Evolutionary conservation across 2,888 invertebrate genomes (phyloP).

Genomic region (Xylophagus ater): DNA sequence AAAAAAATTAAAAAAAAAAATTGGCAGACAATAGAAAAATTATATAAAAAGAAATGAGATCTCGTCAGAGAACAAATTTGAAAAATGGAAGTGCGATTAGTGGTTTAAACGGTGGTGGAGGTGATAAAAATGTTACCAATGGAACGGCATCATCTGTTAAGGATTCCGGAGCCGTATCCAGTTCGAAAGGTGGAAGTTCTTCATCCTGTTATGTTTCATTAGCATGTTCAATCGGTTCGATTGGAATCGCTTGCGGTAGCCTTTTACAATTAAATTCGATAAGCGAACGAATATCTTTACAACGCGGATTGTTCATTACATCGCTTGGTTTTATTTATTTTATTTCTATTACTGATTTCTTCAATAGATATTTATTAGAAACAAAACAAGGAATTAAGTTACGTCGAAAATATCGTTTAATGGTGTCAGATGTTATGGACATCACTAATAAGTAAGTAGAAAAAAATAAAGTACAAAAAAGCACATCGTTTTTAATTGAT

Average conservation of each 20-base stretch:
- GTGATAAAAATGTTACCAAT: background rate
- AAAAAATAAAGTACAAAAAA: too few relatives aligned
- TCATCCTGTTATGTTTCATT: constrained; percentile 35
- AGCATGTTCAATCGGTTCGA: constrained; percentile 38
- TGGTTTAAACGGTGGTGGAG: too few relatives aligned
- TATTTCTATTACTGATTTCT: constrained; percentile 52
- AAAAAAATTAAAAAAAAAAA: too few relatives aligned
- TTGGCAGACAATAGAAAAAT: too few relatives aligned
- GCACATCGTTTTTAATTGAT: too few relatives aligned
- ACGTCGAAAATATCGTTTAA: constrained; percentile 52
- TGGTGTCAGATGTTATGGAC: constrained; percentile 56
- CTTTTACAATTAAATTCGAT: constrained; percentile 34
- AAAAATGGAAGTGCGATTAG: too few relatives aligned
- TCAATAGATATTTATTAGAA: constrained; percentile 49
- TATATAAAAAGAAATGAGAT: too few relatives aligned
- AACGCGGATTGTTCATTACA: constrained; percentile 50
- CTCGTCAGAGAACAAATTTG: too few relatives aligned
- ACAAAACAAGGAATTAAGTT: constrained; percentile 49
- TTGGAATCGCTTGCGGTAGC: constrained; percentile 36
- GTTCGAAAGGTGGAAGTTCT: background rate
- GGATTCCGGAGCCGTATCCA: background rate
- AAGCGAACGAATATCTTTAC: constrained; percentile 47
- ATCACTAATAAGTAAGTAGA: constrained; percentile 61
- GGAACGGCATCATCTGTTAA: background rate
- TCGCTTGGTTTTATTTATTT: constrained; percentile 56